Percentiles rank a stretch among this genome's conserved stretches.
These are phyloP conservation scores for Lagocephalus sceleratus DNA, from an alignment of 2,797 vertebrate species.

Conservation along the genomic window DNA sequence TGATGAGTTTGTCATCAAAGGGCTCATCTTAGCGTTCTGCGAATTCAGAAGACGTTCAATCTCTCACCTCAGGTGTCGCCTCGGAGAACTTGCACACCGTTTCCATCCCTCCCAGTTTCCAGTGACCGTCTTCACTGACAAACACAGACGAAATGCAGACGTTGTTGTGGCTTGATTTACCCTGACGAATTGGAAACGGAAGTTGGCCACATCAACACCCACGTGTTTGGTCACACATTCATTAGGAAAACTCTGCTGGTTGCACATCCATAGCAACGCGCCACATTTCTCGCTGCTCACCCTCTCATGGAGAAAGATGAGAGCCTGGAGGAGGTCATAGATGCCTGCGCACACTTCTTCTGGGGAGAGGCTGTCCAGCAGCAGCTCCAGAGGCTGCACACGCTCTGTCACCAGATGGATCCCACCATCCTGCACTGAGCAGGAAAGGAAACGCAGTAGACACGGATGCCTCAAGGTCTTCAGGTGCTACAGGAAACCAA, in stretches of 20 bases:
- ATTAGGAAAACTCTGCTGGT: not conserved
- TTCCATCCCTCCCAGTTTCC: slow-evolving; percentile 98
- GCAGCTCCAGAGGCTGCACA: slow-evolving; percentile 85
- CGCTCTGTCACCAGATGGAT: slow-evolving; percentile 94
- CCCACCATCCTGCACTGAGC: slow-evolving; percentile 86
- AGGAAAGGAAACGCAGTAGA: slow-evolving; percentile 93
- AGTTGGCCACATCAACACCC: not conserved
- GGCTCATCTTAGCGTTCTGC: not conserved
- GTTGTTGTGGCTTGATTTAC: slow-evolving; percentile 95
- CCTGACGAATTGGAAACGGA: slow-evolving; percentile 66
- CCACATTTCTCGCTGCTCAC: slow-evolving; percentile 66
- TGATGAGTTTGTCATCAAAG: not conserved
- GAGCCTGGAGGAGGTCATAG: slow-evolving; percentile 89
- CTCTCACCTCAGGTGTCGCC: slow-evolving; percentile 87
- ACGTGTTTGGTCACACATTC: not conserved
- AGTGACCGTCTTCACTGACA: slow-evolving; percentile 95
- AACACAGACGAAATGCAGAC: slow-evolving; percentile 90
- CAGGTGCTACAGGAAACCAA: slow-evolving; percentile 81
- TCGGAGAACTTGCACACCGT: slow-evolving; percentile 90
- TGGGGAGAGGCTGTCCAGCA: slow-evolving; percentile 82
- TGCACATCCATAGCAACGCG: too few species aligned
- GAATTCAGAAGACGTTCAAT: not conserved
- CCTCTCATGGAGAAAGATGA: slow-evolving; percentile 93
- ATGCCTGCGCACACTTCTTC: slow-evolving; percentile 93
- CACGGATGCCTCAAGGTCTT: slow-evolving; percentile 96